These are phyloP conservation scores for Dendrocopos noguchii DNA, from an alignment of 2,113 vertebrate species.

Conservation along the genomic window DNA sequence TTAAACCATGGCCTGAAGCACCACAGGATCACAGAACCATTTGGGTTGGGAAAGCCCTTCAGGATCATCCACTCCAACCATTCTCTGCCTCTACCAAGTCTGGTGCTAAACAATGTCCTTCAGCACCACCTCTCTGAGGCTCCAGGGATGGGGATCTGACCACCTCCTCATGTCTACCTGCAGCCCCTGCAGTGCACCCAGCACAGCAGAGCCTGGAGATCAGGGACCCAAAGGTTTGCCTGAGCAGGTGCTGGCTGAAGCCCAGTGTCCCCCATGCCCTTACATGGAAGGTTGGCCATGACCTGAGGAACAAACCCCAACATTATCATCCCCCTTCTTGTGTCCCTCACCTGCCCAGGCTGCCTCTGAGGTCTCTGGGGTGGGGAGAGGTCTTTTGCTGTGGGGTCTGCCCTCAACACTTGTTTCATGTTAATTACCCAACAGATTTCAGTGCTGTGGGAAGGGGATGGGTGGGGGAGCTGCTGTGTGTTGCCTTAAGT, in stretches of 20 bases:
- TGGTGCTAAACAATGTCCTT: no score
- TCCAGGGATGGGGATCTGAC: not conserved
- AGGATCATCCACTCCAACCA: no score
- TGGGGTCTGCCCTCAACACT: not conserved
- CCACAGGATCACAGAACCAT: no score
- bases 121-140: no score
- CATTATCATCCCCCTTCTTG: fast-evolving
- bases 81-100: no score
- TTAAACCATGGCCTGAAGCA: no score
- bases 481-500: not conserved
- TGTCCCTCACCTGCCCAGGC: fast-evolving
- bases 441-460: fast-evolving
- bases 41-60: no score
- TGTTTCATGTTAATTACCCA: not conserved
- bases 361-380: not conserved
- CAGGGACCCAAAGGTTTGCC: not conserved
- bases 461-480: not conserved
- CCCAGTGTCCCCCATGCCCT: not conserved
- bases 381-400: not conserved
- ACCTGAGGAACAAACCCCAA: not conserved
- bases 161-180: no score
- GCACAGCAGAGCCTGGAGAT: not conserved
- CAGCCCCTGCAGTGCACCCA: not conserved
- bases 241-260: not conserved
- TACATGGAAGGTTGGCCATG: fast-evolving